Conservation (phyloP, 1,140 invertebrate species). For the Bombus balteatus region DNA sequence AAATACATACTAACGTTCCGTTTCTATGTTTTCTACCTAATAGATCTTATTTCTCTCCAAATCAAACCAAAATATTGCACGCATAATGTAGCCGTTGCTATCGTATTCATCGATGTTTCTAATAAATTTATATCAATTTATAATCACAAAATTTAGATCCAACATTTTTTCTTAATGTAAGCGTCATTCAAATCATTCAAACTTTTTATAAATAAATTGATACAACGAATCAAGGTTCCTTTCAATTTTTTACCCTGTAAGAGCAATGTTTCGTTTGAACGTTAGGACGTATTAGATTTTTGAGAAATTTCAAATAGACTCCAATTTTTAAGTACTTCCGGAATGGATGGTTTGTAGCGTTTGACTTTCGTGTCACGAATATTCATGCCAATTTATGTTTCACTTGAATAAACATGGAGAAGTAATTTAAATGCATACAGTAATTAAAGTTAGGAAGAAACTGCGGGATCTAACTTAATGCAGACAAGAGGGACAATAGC, state of each 20-base stretch:
- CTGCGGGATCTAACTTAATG: background rate
- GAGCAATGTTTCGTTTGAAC: background rate
- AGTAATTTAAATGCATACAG: slow-evolving; percentile 14
- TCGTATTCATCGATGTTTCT: too few relatives aligned
- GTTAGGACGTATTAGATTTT: background rate
- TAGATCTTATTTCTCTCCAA: background rate
- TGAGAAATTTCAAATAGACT: background rate
- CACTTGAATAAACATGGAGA: background rate
- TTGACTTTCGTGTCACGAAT: slow-evolving; percentile 5
- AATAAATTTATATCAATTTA: too few relatives aligned
- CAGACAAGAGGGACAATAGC: background rate
- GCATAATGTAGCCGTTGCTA: background rate
- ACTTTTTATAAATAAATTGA: too few relatives aligned
- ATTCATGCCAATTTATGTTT: background rate
- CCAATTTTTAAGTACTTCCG: background rate
- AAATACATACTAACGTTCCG: background rate
- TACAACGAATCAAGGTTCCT: background rate
- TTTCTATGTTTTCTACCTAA: background rate
- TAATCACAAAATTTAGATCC: too few relatives aligned
- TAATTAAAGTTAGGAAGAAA: slow-evolving; percentile 13
- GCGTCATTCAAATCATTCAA: too few relatives aligned
- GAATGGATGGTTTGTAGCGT: too few relatives aligned
- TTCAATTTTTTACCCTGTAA: background rate
- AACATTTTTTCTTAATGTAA: too few relatives aligned
- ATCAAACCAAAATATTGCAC: background rate